These are phyloP conservation scores for Apteryx mantelli DNA, from an alignment of 2,113 vertebrate genomes.

Conservation along the genomic window DNA sequence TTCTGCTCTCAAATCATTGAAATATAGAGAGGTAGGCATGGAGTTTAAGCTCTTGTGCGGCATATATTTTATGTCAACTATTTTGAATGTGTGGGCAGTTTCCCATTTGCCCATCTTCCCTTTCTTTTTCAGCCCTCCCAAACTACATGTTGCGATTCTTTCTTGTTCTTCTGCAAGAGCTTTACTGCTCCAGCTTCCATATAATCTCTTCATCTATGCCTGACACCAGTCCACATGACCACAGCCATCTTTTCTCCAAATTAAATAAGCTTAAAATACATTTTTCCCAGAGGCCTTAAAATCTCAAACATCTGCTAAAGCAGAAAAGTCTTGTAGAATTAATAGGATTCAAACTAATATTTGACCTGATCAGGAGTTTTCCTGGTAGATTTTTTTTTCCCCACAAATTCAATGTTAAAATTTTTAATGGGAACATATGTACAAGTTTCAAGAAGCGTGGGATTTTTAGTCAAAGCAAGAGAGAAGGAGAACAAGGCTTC, in stretches of 20 bases:
- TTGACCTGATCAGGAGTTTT: background rate
- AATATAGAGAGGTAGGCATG: background rate
- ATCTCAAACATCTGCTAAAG: background rate
- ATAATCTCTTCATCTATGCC: background rate
- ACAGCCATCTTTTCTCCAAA: background rate
- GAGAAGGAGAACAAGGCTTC: background rate
- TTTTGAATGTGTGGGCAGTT: background rate
- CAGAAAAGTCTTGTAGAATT: background rate
- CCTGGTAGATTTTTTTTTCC: background rate
- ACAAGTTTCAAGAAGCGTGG: background rate
- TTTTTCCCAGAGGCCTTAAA: background rate
- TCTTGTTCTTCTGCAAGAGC: background rate
- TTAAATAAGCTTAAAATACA: background rate
- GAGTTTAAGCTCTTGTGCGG: background rate
- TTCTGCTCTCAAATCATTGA: background rate
- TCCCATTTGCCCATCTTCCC: background rate
- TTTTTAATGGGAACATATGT: background rate
- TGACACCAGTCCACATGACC: background rate
- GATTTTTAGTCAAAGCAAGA: background rate
- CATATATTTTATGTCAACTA: background rate
- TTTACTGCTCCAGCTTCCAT: background rate
- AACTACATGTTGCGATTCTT: background rate
- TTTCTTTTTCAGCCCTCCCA: background rate
- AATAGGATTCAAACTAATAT: background rate
- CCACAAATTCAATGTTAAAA: background rate